Evolutionary conservation across 1,140 invertebrate species (phyloP), one percentile per base, ranked within the genome.

Genomic region (Phymorhynchus buccinoides): DNA sequence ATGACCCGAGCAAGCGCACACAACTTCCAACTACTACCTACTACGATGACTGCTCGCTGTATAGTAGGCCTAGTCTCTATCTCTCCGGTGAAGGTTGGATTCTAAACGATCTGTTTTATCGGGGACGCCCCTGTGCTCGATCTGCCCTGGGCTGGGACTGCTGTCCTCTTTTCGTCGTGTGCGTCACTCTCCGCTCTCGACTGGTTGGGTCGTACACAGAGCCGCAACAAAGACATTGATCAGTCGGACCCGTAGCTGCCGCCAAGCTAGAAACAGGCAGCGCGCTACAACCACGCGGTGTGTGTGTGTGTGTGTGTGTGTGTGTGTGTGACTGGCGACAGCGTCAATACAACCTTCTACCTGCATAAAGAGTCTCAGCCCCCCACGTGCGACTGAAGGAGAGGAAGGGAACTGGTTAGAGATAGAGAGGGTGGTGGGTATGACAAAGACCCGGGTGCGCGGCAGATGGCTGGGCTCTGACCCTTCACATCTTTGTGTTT

Each of bases 161-260:
- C n/a, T 27, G 18, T 62, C 56, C n/a, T 62, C n/a, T 62, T 48
- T 48, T 18, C 56, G 56, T 27, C 4, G 56, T 27, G 14, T 62
- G 56, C 56, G 56, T 62, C 56, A 62, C 56, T 62, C 56, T 4
- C 56, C n/a, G 56, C 22, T 6, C 18, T n/a, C n/a, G n/a, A n/a
- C n/a, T n/a, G 56, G 14, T 22, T 27, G 18, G 18, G 7, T 48
- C 4, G 14, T 62, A 27, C 56, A 22, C 22, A 14, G 56, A 6
- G 56, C 56, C 12, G 56, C 56, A 16, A 62, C 56, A 62, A 62
- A 62, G 56, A 62, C 56, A 62, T 62, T 62, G 56, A 62, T 62
- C 56, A 62, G 56, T 14, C 48, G 22, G 48, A n/a, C n/a, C n/a
- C n/a, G n/a, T n/a, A n/a, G n/a, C n/a, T n/a, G 48, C 12, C 48